These are phyloP conservation scores for Boloria euphrosyne DNA, from an alignment of 2,888 invertebrate genomes.

Conservation along the genomic window DNA sequence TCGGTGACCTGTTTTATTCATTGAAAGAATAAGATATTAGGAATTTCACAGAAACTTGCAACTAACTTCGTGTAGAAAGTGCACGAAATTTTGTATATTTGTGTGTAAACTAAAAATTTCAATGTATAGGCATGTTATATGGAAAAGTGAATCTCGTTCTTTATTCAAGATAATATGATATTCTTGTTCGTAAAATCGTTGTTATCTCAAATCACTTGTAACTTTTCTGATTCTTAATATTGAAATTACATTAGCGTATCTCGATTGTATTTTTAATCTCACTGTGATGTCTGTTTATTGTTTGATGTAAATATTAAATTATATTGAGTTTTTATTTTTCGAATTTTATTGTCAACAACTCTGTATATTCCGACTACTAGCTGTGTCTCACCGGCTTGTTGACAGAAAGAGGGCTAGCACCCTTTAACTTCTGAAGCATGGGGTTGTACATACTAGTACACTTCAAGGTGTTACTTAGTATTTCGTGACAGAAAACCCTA, in stretches of 20 bases:
- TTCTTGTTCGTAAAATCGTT: constrained; percentile 13
- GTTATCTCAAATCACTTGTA: constrained; percentile 26
- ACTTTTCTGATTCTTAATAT: constrained; percentile 26
- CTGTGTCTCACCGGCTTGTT: no score
- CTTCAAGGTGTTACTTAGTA: no score
- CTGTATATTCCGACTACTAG: no score
- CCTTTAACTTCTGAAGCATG: no score
- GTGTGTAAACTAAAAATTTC: background rate
- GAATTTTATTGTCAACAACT: no score
- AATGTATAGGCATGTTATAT: background rate
- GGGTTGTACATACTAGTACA: no score
- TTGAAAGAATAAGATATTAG: no score
- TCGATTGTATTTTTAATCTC: constrained; percentile 67
- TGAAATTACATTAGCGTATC: constrained; percentile 51
- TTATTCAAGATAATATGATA: background rate
- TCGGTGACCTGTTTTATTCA: no score
- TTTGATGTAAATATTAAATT: constrained; percentile 74
- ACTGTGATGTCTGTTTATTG: constrained; percentile 74
- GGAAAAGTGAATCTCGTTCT: constrained; percentile 10
- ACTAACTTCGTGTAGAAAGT: no score
- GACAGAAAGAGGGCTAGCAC: no score
- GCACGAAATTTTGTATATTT: background rate
- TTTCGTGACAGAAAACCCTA: no score
- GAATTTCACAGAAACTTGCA: no score
- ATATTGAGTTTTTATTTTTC: constrained; percentile 57